Evolutionary conservation across 2,888 invertebrate genomes (phyloP).

Genomic region (Caradrina clavipalpis): DNA sequence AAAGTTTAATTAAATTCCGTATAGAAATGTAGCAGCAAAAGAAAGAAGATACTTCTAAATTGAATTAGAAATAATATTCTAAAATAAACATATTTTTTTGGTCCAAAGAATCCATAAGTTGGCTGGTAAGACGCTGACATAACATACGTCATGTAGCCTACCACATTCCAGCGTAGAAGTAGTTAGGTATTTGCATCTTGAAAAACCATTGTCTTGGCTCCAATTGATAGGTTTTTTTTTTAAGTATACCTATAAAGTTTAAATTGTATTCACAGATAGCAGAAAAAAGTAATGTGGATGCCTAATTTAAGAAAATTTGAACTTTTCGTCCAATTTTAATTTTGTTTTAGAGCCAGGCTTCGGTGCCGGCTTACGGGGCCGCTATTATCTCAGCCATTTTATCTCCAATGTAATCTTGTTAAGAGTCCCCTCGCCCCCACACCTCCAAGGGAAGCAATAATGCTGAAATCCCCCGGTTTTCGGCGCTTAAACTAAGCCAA

Average conservation of each 20-base stretch:
- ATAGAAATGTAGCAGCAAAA: not conserved
- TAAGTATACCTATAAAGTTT: not conserved
- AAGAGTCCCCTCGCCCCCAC: constrained; percentile 80
- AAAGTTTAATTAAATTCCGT: constrained; percentile 24
- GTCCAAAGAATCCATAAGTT: not conserved
- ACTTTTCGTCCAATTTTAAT: constrained; percentile 83
- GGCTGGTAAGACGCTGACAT: not conserved
- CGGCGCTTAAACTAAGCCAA: constrained; percentile 86
- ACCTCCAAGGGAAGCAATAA: constrained; percentile 82
- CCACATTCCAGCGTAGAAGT: not conserved
- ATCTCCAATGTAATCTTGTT: constrained; percentile 91
- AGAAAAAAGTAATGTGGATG: not conserved
- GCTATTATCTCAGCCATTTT: constrained; percentile 89
- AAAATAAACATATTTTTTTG: too few species aligned
- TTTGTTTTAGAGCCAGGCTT: constrained; percentile 82
- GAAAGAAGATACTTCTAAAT: not conserved
- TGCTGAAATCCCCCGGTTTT: constrained; percentile 87
- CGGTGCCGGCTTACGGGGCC: constrained; percentile 80
- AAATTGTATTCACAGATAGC: not conserved
- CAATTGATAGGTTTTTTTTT: not conserved
- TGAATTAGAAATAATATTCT: constrained; percentile 1
- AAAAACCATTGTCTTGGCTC: not conserved
- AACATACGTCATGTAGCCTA: too few species aligned
- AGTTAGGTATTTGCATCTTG: not conserved
- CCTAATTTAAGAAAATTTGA: constrained; percentile 37